These are phyloP conservation scores for Gymnosoma rotundatum DNA, from an alignment of 2,888 invertebrate species.

Conservation along the genomic window DNA sequence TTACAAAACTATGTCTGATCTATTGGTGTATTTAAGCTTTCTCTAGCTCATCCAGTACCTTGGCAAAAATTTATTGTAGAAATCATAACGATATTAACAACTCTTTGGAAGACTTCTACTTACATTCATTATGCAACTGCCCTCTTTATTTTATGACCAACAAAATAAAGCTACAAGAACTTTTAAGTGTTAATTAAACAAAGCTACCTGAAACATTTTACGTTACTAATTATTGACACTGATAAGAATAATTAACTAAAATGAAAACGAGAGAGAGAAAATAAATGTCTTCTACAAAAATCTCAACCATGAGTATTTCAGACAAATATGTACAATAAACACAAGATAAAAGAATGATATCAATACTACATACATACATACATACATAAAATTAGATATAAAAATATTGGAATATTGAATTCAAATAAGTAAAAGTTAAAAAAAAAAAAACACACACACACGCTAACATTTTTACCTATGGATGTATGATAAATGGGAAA, in stretches of 20 bases:
- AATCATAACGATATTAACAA: no score
- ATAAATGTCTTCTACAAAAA: conserved; percentile 45
- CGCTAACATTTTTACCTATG: background rate
- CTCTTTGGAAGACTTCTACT: no score
- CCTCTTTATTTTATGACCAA: background rate
- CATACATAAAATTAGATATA: conserved; percentile 18
- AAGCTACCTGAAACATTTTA: conserved; percentile 61
- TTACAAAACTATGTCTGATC: no score
- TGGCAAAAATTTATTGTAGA: no score
- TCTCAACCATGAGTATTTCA: conserved; percentile 65
- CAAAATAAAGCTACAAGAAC: background rate
- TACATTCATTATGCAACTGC: no score
- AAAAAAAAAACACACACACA: background rate
- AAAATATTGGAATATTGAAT: conserved; percentile 33
- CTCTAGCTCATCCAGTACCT: no score
- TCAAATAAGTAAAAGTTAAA: background rate
- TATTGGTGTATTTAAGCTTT: no score
- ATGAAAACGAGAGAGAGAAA: conserved; percentile 29
- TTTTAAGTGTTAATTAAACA: conserved; percentile 67
- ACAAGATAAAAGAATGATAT: conserved; percentile 61
- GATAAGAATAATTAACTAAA: conserved; percentile 69
- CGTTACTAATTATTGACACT: conserved; percentile 69
- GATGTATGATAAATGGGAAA: conserved; percentile 52
- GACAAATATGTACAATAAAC: conserved; percentile 71
- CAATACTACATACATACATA: conserved; percentile 19